These are phyloP conservation scores for Syngnathus floridae DNA, from an alignment of 2,113 vertebrate species.

Conservation along the genomic window DNA sequence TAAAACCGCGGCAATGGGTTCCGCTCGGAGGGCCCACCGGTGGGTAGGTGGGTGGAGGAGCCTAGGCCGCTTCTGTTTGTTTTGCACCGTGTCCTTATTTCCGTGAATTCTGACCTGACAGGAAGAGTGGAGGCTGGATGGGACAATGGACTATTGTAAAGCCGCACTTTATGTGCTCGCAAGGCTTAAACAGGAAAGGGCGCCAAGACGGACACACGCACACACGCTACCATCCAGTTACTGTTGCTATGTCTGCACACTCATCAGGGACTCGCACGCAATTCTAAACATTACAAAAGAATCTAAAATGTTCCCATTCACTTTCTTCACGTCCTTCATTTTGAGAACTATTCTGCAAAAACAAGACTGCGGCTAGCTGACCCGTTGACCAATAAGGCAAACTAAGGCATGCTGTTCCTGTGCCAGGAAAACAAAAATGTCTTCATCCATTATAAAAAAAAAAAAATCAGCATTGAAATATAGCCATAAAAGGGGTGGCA, in stretches of 20 bases:
- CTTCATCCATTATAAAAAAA: constrained; percentile 7
- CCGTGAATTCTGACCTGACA: constrained; percentile 73
- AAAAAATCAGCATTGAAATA: background rate
- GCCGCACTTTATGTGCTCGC: constrained; percentile 49
- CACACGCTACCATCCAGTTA: constrained; percentile 13
- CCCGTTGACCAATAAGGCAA: background rate
- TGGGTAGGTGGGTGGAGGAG: constrained; percentile 45
- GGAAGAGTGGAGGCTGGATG: constrained; percentile 62
- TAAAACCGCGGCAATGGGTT: constrained; percentile 29
- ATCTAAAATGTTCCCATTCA: background rate
- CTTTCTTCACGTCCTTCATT: background rate
- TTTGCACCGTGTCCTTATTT: constrained; percentile 71
- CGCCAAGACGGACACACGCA: constrained; percentile 32
- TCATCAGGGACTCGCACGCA: background rate
- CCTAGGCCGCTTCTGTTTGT: constrained; percentile 67
- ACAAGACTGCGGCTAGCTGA: background rate
- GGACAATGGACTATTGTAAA: constrained; percentile 77
- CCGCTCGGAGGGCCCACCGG: constrained; percentile 39
- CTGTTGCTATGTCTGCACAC: background rate
- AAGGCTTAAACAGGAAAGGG: constrained; percentile 68
- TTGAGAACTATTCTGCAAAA: background rate
- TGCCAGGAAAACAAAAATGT: constrained; percentile 2
- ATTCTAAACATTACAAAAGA: background rate
- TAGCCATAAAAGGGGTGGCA: constrained; percentile 6
- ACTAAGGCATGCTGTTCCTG: background rate